Evolutionary conservation across 2,888 invertebrate species (phyloP).

Genomic region (Nephrotoma flavescens): DNA sequence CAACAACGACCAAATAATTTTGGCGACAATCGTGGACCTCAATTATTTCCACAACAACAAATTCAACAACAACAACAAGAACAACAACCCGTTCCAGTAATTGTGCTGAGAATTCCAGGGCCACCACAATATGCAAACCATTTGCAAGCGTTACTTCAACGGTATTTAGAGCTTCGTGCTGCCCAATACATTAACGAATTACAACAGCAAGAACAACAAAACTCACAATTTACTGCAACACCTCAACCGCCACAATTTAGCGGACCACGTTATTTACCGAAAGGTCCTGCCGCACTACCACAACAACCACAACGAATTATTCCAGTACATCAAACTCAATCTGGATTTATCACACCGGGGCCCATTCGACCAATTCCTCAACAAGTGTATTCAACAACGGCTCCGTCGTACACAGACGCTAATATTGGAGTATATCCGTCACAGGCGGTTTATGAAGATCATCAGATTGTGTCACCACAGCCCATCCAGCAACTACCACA

Average conservation of each 20-base stretch:
- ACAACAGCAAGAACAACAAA: constrained; percentile 19
- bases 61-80: constrained; percentile 8
- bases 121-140: constrained; percentile 31
- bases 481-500: background rate
- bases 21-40: constrained; percentile 15
- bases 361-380: background rate
- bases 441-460: background rate
- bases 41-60: constrained; percentile 21
- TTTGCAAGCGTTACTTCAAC: constrained; percentile 28
- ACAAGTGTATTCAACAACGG: background rate
- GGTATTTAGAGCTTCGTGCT: constrained; percentile 30
- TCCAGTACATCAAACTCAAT: background rate
- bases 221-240: constrained; percentile 5
- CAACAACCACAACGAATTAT: constrained; percentile 5
- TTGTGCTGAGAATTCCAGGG: constrained; percentile 29
- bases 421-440: background rate
- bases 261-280: background rate
- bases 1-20: background rate
- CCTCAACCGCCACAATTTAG: constrained; percentile 6
- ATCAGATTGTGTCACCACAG: background rate
- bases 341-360: background rate
- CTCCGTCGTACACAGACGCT: background rate
- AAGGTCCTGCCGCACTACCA: background rate
- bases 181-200: constrained; percentile 27
- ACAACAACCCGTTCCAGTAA: constrained; percentile 16